Percentiles rank a stretch among this genome's conserved stretches.
phyloP scores from a whole-genome alignment of 1,140 invertebrate species.

The Metopolophium dirhodum region DNA sequence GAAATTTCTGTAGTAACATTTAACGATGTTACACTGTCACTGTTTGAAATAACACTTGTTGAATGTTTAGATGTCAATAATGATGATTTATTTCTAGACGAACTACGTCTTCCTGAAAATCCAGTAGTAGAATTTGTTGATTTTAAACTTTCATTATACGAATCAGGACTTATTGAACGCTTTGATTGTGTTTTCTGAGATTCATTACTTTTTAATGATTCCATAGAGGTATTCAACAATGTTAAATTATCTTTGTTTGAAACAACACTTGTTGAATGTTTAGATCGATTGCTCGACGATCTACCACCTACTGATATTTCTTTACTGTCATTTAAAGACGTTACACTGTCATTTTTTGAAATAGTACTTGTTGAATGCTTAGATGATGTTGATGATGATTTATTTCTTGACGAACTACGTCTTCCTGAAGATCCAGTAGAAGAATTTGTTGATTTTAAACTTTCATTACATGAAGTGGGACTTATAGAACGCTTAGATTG shows the following conservation, averaged over 20 bases:
- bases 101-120: neutral
- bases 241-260: neutral
- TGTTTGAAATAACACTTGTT: neutral
- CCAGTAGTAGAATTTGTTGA: neutral
- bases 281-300: neutral
- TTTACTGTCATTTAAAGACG: neutral
- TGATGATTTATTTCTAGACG: neutral
- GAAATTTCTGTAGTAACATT: neutral
- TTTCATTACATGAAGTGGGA: neutral
- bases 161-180: too few species aligned
- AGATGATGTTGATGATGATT: neutral
- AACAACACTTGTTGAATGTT: neutral
- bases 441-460: too few species aligned
- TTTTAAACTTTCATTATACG: neutral
- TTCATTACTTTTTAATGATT: neutral
- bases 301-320: neutral
- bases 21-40: neutral
- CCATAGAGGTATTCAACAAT: neutral
- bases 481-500: neutral
- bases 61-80: neutral
- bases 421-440: neutral
- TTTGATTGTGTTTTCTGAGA: neutral
- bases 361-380: neutral
- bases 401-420: neutral
- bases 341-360: neutral